Evolutionary conservation across 92 coral and sea anemone species (phyloP).

Genomic region (Zoanthus gigantus): DNA sequence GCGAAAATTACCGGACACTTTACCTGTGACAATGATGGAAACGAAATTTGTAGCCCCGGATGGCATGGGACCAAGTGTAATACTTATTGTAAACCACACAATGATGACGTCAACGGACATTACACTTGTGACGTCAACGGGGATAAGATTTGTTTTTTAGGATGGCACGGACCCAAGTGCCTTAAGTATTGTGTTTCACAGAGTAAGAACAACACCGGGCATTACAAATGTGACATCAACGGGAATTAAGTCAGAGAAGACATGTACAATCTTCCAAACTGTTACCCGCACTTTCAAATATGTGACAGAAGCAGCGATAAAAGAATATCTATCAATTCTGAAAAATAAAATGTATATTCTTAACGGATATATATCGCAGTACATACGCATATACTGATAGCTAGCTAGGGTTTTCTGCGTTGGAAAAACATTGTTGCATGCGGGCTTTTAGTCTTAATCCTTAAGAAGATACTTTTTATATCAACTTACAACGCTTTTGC

Average conservation of each 20-base stretch:
- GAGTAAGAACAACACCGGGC: slow-evolving; percentile 54
- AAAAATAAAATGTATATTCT: no score
- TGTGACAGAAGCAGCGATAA: neutral
- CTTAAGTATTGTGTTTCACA: slow-evolving; percentile 51
- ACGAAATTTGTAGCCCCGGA: slow-evolving; percentile 57
- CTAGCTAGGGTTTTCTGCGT: no score
- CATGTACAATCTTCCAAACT: slow-evolving; percentile 19
- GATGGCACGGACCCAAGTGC: slow-evolving; percentile 70
- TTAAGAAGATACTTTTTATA: no score
- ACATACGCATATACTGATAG: no score
- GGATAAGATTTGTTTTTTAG: slow-evolving; percentile 41
- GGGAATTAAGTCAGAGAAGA: slow-evolving; percentile 43
- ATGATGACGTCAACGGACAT: slow-evolving; percentile 60
- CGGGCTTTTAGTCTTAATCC: no score
- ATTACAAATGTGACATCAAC: slow-evolving; percentile 56
- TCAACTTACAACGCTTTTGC: no score
- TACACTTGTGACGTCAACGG: slow-evolving; percentile 63
- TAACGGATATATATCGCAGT: no score
- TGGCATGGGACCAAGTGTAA: slow-evolving; percentile 66
- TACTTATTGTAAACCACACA: slow-evolving; percentile 44
- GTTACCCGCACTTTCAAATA: neutral
- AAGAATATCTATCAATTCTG: no score
- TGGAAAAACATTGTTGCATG: no score
- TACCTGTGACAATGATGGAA: slow-evolving; percentile 58
- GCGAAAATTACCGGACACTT: slow-evolving; percentile 56